Conservation (phyloP, 2,797 vertebrate species). For the Neosalanx taihuensis region DNA sequence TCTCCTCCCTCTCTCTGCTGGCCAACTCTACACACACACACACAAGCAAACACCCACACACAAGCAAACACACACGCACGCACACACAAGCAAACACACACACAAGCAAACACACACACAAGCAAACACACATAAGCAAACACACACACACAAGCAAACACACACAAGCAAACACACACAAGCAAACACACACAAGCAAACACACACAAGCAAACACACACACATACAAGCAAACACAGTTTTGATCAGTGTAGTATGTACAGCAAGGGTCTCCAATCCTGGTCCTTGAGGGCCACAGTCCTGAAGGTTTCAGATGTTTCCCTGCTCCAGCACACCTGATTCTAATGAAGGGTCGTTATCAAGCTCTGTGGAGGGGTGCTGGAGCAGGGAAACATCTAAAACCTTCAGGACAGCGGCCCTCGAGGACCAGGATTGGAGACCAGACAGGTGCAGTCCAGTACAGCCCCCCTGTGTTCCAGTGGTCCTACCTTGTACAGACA, state of each 20-base stretch:
- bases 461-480: neutral
- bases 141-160: conserved; percentile 2
- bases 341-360: too few species aligned
- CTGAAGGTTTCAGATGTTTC: too few species aligned
- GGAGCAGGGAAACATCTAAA: too few species aligned
- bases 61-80: too few species aligned
- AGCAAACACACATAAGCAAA: conserved; percentile 7
- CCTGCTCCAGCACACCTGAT: too few species aligned
- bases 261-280: too few species aligned
- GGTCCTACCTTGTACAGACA: conserved; percentile 84
- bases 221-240: neutral
- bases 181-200: too few species aligned
- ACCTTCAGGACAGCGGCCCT: too few species aligned
- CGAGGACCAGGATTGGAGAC: too few species aligned
- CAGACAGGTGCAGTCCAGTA: neutral
- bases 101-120: neutral
- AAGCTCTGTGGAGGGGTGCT: too few species aligned
- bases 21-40: conserved; percentile 61
- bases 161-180: neutral
- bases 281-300: too few species aligned
- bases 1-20: conserved; percentile 63
- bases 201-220: too few species aligned
- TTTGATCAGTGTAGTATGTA: neutral
- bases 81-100: neutral
- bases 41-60: conserved; percentile 13